Conservation (phyloP, 1,140 invertebrate genomes). For the Leptinotarsa undecemlineata region DNA sequence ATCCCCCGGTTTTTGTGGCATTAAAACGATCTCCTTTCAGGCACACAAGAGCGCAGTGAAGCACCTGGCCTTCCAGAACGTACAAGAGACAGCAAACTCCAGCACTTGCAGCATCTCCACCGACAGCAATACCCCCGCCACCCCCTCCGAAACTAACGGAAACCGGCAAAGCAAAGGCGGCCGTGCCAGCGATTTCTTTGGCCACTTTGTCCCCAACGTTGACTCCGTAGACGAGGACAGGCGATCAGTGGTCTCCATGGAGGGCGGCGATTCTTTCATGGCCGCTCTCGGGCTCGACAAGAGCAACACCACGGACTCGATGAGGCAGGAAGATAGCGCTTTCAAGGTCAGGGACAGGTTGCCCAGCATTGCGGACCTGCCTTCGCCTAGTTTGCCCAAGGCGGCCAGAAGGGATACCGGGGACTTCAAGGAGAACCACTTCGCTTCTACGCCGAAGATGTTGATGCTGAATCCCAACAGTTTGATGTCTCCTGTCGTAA, state of each 20-base stretch:
- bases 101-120: conserved; percentile 17
- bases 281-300: conserved; percentile 35
- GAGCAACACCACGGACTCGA: conserved; percentile 33
- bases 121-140: neutral
- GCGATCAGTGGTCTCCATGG: neutral
- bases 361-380: neutral
- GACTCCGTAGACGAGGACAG: neutral
- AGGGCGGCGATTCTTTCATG: conserved; percentile 41
- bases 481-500: neutral
- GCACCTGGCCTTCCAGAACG: conserved; percentile 44
- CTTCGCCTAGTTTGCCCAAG: neutral
- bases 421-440: conserved; percentile 15
- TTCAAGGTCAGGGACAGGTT: neutral
- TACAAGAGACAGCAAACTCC: neutral
- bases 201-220: conserved; percentile 13
- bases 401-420: neutral
- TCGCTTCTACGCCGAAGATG: conserved; percentile 10
- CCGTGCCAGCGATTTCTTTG: conserved; percentile 34
- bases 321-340: conserved; percentile 19
- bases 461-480: neutral
- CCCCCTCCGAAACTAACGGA: neutral
- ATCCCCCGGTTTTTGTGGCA: no score
- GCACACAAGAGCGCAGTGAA: conserved; percentile 43
- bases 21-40: conserved; percentile 19
- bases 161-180: neutral